Evolutionary conservation across 2,113 vertebrate genomes (phyloP).

Genomic region (Tachuris rubrigastra): DNA sequence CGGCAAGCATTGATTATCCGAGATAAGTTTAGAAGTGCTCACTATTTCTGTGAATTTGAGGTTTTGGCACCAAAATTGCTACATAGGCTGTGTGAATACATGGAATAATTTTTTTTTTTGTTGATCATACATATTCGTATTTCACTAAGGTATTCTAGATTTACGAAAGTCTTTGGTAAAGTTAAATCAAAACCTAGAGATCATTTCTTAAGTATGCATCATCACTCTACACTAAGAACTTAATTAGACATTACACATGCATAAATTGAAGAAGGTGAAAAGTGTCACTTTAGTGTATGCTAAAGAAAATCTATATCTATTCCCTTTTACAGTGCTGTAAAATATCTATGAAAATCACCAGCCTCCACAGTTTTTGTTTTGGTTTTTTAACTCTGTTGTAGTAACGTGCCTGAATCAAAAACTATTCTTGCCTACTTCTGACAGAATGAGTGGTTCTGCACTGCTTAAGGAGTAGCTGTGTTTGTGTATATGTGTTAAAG

Average conservation of each 20-base stretch:
- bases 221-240: neutral
- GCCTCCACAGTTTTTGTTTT: neutral
- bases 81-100: neutral
- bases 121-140: neutral
- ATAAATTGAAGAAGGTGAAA: neutral
- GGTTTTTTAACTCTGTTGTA: neutral
- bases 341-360: neutral
- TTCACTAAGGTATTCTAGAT: neutral
- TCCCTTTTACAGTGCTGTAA: neutral
- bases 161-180: neutral
- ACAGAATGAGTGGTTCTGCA: neutral
- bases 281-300: neutral
- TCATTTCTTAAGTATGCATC: neutral
- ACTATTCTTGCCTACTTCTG: accelerated
- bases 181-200: neutral
- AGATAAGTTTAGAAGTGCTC: neutral
- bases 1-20: neutral
- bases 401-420: neutral
- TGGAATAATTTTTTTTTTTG: neutral
- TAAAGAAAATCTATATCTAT: neutral
- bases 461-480: neutral
- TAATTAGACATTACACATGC: neutral
- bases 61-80: neutral
- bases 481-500: neutral
- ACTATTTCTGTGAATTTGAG: neutral